Evolutionary conservation across 2,888 invertebrate species (phyloP), one percentile per base, ranked within the genome.

Genomic region (Conus canariensis): DNA sequence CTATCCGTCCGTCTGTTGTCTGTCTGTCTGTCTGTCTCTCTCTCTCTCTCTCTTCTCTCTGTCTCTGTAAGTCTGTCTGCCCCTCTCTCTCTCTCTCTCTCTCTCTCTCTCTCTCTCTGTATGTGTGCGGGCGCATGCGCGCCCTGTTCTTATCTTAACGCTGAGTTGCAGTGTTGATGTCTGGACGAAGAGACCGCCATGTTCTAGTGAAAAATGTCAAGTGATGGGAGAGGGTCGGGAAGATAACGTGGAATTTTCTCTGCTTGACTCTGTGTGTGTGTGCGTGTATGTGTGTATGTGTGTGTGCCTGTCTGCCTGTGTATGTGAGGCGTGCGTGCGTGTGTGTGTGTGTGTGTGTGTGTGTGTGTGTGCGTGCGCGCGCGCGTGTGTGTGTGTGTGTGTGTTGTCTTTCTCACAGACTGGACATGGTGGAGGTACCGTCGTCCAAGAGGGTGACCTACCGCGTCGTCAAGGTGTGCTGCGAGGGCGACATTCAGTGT

Each of bases 401-500:
- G 22, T 8, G 56, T 83, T 83, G 56, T 82, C 1, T 12, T 12
- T 82, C 74, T 92, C 92, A 83, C 93, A 94, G 94, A 85, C 89
- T 93, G 88, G 94, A 94, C 85, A 93, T 93, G 87, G 93, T 94
- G 74, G 91, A 91, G 9, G 93, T 94, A 56, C 91, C 94, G 19
- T 93, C 94, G 0, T 91, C 87, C 56, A 91, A 92, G 64, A 86
- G 88, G 16, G 89, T 91, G 30, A 92, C 92, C 25, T 94, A 94
- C 91, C 91, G 91, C 83, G 70, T 92, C 9, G 91, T 91, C 67
- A 91, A 93, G 67, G 92, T 91, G 74, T 93, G 94, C 90, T 92
- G 94, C 93, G 91, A 93, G 87, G 93, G 93, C 22, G 93, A 93
- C 56, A 90, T 91, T n/a, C 91, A 93, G 60, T 94, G 94, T 90